phyloP scores from a whole-genome alignment of 1,140 invertebrate genomes.

The Zophobas atratus region DNA sequence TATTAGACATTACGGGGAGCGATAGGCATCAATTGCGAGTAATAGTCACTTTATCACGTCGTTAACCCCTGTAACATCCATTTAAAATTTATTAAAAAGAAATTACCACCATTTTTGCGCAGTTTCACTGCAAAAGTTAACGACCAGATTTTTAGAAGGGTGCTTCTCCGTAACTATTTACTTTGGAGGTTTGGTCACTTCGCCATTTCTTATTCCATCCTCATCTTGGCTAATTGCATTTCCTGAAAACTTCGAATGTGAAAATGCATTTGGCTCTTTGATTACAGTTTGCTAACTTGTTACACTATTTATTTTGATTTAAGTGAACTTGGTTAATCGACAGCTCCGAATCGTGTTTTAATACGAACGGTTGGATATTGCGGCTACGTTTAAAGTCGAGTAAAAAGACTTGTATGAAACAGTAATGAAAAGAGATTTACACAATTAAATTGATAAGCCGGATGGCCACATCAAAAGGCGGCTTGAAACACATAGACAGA shows the following conservation, averaged over 20 bases:
- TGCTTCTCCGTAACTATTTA: constrained; percentile 19
- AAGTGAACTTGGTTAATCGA: not conserved
- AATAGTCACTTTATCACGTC: constrained; percentile 34
- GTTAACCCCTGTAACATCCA: constrained; percentile 33
- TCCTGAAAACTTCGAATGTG: constrained; percentile 25
- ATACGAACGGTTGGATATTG: not conserved
- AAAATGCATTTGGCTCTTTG: constrained; percentile 9
- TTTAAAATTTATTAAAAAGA: constrained; percentile 43
- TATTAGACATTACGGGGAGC: constrained; percentile 28
- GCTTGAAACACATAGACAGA: constrained; percentile 35
- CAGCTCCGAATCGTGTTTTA: too few species aligned
- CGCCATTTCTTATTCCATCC: constrained; percentile 2
- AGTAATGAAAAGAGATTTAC: constrained; percentile 21
- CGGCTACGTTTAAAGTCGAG: not conserved
- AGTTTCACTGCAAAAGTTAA: not conserved
- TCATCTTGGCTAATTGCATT: constrained; percentile 32
- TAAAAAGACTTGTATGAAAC: constrained; percentile 3
- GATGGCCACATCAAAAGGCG: constrained; percentile 43
- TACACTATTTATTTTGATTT: constrained; percentile 9
- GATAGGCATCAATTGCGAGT: constrained; percentile 39
- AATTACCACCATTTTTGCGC: constrained; percentile 32
- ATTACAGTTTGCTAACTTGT: constrained; percentile 18
- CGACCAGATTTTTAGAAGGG: constrained; percentile 11
- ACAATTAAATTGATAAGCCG: constrained; percentile 48
- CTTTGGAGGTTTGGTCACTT: constrained; percentile 35